Evolutionary conservation across 2,113 vertebrate species (phyloP).

Genomic region (Dasyurus viverrinus): DNA sequence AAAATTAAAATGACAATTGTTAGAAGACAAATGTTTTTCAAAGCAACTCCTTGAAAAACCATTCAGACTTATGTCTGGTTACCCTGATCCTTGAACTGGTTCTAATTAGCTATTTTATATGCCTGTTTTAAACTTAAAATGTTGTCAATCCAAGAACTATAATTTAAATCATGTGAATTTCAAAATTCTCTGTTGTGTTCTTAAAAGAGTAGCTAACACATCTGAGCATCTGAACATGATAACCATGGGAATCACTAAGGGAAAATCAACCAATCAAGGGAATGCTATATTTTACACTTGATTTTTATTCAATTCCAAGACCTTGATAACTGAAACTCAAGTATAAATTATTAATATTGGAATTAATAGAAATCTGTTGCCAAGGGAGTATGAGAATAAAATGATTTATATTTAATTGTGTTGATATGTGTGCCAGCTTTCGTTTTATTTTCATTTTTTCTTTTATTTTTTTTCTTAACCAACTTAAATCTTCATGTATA

Average conservation of each 20-base stretch:
- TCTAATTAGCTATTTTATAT: conserved; percentile 56
- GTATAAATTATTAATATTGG: conserved; percentile 78
- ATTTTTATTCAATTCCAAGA: conserved; percentile 73
- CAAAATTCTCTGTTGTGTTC: conserved; percentile 60
- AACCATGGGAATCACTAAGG: conserved; percentile 50
- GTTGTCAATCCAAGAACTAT: conserved; percentile 43
- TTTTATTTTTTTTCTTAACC: conserved; percentile 34
- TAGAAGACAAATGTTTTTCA: conserved; percentile 21
- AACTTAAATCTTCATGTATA: conserved; percentile 32
- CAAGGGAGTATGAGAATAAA: conserved; percentile 69
- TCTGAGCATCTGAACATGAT: conserved; percentile 15
- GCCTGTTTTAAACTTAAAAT: conserved; percentile 43
- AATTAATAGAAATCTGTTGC: conserved; percentile 75
- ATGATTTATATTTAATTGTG: conserved; percentile 72
- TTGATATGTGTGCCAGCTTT: conserved; percentile 55
- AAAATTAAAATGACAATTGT: not conserved
- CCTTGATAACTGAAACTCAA: conserved; percentile 66
- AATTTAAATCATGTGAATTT: conserved; percentile 55
- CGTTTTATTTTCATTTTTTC: conserved; percentile 68
- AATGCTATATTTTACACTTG: conserved; percentile 56
- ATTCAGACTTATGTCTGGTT: not conserved
- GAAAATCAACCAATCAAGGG: conserved; percentile 65
- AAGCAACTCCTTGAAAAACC: conserved; percentile 25
- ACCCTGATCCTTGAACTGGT: conserved; percentile 42
- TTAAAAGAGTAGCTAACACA: conserved; percentile 65